Base-by-base conservation (phyloP, 2,113 vertebrate genomes). In the Etheostoma spectabile region DNA sequence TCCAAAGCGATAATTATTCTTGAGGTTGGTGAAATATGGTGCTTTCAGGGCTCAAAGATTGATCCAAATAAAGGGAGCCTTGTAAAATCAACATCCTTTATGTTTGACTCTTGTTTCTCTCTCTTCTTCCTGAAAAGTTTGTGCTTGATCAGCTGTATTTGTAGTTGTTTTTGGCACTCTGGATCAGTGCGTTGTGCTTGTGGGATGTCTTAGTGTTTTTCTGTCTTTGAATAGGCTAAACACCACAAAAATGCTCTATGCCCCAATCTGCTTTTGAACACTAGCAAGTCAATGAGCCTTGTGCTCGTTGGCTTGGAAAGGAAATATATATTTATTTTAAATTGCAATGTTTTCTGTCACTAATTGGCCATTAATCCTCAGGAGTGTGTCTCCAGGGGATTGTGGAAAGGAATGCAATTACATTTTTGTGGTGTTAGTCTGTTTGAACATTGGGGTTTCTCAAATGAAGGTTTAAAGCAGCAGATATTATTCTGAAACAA, bases 391-490 rank as follows among this genome's bases (percentile, higher is more conserved):
- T 42, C 27, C 27, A 30, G 27, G 3, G 27, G 27, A 30, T 30
- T 30, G 27, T 30, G 27, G 27, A 30, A 30, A 30, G 4, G 38
- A 42, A 38, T 52, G 21, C 56, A 30, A 59, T 19, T 38, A 42
- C 21, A 3, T 81, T 89, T 90, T 91, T 85, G 88, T 86, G 90
- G 90, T 85, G 84, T 56, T 38, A 62, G 79, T 82, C 82, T 79
- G 59, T 75, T 83, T 76, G 45, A 80, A 74, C 16, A 45, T 63
- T 48, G 19, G 48, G 15, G 2, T 45, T 56, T 10, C 15, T 38
- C 60, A 60, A 57, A 21, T 68, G 12, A 59, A 46, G 22, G 21
- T 72, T 46, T 19, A 49, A 72, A 63, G 5, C 79, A 65, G 42
- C 4, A 24, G 5, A 19, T 52, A 18, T 69, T 14, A 67, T n/a